Conservation (phyloP, 2,113 vertebrate genomes). For the Seriola rivoliana region DNA sequence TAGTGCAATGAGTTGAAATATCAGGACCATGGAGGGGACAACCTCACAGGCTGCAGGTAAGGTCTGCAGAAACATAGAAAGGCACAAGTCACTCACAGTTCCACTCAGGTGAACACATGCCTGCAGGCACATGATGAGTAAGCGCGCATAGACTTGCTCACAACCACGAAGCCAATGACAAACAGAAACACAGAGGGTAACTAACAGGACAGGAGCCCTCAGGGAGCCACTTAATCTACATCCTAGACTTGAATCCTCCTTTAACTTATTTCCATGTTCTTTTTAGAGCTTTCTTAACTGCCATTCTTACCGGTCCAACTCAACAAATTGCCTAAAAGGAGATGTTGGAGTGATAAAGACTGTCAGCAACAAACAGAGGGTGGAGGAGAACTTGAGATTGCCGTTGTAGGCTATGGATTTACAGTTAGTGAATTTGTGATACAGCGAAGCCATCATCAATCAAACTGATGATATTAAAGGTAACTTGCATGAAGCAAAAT, state of each 20-base stretch:
- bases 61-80: conserved; percentile 75
- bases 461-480: conserved; percentile 66
- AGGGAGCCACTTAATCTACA: conserved; percentile 61
- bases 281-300: conserved; percentile 52
- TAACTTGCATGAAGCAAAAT: conserved; percentile 57
- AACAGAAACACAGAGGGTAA: conserved; percentile 56
- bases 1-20: conserved; percentile 89
- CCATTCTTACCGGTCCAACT: conserved; percentile 57
- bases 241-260: conserved; percentile 66
- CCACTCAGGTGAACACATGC: conserved; percentile 26
- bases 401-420: conserved; percentile 36
- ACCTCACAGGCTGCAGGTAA: conserved; percentile 85
- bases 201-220: conserved; percentile 62
- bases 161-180: conserved; percentile 63
- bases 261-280: conserved; percentile 49
- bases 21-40: conserved; percentile 86
- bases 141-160: conserved; percentile 4
- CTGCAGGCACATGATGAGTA: conserved; percentile 13
- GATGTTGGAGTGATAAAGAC: conserved; percentile 59
- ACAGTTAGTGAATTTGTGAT: conserved; percentile 58
- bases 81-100: conserved; percentile 10
- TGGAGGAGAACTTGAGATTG: conserved; percentile 28
- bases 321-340: conserved; percentile 54
- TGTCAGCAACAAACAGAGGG: conserved; percentile 32
- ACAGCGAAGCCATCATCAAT: conserved; percentile 53